Base-by-base conservation (phyloP, 2,888 invertebrate species). In the Thysanoteuthis rhombus region DNA sequence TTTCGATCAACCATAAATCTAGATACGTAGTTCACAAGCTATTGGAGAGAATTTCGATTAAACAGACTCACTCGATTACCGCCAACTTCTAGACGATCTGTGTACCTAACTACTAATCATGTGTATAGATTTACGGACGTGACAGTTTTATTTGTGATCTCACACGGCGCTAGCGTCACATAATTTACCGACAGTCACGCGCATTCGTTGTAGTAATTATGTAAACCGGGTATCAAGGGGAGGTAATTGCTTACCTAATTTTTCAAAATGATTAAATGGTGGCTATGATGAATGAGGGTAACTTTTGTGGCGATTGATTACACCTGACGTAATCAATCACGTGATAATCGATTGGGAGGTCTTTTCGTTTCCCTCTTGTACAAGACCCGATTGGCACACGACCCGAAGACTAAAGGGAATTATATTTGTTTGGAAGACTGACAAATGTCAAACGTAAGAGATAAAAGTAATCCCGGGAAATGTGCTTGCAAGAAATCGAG, bases 101-200 rank as follows among this genome's bases (percentile, higher is more conserved):
- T 16, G 75, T n/a, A n/a, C 0, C 10, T n/a, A 36, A 0, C n/a
- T 75, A n/a, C 75, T 36, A 75, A 36, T 75, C 75, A 36, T n/a
- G 75, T n/a, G 75, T 75, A 36, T n/a, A 75, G 75, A 75, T 75
- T n/a, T 75, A 75, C n/a, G 16, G n/a, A 75, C n/a, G n/a, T 75
- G 75, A 75, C 75, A 75, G 75, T n/a, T 75, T n/a, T 75, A n/a
- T 75, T 75, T 75, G 75, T n/a, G n/a, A 75, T 75, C n/a, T n/a
- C 75, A n/a, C 16, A 19, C 75, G 25, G 75, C 12, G 36, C 75
- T n/a, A n/a, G n/a, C 75, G n/a, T 75, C n/a, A n/a, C 75, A n/a
- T 75, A 75, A 75, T 19, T n/a, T n/a, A n/a, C 75, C 4, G 75
- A n/a, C n/a, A 75, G 75, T 36, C 75, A 75, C 16, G 75, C 75